These are phyloP conservation scores for Nomada ferruginata DNA, from an alignment of 2,888 invertebrate species.

Conservation along the genomic window DNA sequence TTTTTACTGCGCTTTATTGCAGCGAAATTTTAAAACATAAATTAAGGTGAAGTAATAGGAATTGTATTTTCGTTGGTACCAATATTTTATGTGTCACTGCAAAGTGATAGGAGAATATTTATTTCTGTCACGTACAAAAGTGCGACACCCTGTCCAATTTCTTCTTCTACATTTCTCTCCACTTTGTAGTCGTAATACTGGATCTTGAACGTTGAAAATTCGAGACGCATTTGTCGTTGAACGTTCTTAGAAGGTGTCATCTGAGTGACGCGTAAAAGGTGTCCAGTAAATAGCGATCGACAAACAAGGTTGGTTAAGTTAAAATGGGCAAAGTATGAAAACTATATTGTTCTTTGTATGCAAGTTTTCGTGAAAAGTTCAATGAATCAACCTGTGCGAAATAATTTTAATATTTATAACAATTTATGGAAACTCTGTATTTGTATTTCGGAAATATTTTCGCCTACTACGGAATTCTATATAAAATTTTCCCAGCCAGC, in stretches of 20 bases:
- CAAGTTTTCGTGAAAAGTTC: too few species aligned
- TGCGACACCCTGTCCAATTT: constrained; percentile 7
- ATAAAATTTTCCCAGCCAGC: too few species aligned
- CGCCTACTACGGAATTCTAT: too few species aligned
- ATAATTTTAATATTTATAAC: too few species aligned
- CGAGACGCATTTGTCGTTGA: constrained; percentile 1
- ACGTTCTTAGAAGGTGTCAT: background rate
- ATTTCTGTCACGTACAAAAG: background rate
- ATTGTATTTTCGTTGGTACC: background rate
- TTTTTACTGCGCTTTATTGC: background rate
- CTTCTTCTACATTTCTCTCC: background rate
- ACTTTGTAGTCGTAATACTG: background rate
- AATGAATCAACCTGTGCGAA: too few species aligned
- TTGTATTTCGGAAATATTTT: too few species aligned
- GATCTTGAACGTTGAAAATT: background rate
- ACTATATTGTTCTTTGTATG: background rate
- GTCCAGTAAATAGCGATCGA: background rate
- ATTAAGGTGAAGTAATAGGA: background rate
- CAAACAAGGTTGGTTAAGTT: background rate
- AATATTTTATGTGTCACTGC: background rate
- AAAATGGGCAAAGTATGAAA: background rate
- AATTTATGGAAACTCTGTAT: too few species aligned
- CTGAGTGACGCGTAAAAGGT: background rate
- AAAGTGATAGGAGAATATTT: background rate
- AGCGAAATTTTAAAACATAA: background rate